Evolutionary conservation across 2,888 invertebrate genomes (phyloP).

Genomic region (Eumerus sabulonum): DNA sequence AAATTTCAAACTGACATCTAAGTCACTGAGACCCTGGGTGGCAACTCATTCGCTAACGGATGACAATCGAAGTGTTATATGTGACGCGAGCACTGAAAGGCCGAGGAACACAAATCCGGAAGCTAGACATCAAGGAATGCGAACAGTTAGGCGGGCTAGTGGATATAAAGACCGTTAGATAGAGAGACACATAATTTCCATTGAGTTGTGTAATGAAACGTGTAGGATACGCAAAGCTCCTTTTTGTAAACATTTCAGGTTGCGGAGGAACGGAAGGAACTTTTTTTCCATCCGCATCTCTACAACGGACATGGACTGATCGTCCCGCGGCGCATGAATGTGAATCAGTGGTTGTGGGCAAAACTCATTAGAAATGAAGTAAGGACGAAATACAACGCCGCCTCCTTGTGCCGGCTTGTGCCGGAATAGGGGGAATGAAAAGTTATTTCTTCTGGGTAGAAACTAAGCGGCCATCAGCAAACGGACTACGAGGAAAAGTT

Average conservation of each 20-base stretch:
- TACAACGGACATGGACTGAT: conserved; percentile 5
- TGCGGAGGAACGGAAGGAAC: conserved; percentile 23
- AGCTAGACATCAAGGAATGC: too few relatives aligned
- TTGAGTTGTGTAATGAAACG: conserved; percentile 38
- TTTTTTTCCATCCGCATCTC: conserved; percentile 17
- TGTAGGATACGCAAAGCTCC: conserved; percentile 12
- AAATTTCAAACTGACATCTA: conserved; percentile 13
- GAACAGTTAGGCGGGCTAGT: background rate
- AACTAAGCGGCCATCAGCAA: background rate
- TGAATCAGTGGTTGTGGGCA: conserved; percentile 1
- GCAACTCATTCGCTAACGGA: conserved; percentile 2
- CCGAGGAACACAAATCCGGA: too few relatives aligned
- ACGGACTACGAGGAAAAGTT: conserved; percentile 18
- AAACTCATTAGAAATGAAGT: conserved; percentile 35
- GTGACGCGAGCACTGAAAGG: too few relatives aligned
- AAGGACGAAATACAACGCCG: too few relatives aligned
- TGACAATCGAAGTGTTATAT: too few relatives aligned
- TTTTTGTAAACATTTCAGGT: conserved; percentile 5
- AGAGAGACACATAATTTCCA: conserved; percentile 39
- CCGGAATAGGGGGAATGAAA: conserved; percentile 27
- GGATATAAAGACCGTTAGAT: conserved; percentile 12
- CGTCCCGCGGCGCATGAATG: background rate
- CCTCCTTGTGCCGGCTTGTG: background rate
- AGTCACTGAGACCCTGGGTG: conserved; percentile 5
- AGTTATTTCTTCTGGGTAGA: conserved; percentile 7